Evolutionary conservation across 2,797 vertebrate genomes (phyloP).

Genomic region (Coilia nasus): DNA sequence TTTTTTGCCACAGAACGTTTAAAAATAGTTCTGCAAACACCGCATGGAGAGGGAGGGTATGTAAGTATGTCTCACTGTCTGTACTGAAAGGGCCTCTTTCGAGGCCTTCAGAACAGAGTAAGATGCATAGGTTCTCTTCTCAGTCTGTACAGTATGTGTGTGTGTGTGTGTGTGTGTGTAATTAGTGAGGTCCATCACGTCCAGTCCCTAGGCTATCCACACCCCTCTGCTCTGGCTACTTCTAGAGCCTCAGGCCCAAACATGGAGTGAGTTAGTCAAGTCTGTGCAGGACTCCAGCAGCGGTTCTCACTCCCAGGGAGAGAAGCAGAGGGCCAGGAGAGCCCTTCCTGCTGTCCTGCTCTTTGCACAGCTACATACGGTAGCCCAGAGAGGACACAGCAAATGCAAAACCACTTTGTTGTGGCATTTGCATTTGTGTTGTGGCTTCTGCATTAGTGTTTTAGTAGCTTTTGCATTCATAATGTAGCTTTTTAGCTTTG

Average conservation of each 20-base stretch:
- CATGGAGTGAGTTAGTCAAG: conserved; percentile 1
- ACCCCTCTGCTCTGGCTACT: background rate
- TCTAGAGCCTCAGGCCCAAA: background rate
- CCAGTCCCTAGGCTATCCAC: background rate
- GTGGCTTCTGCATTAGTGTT: no score
- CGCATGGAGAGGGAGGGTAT: background rate
- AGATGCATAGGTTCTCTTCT: background rate
- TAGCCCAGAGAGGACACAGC: no score
- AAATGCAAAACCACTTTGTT: no score
- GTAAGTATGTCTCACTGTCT: background rate
- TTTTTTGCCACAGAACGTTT: background rate
- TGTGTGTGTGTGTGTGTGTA: background rate
- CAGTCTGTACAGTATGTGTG: background rate
- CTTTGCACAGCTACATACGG: background rate
- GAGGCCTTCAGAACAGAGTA: background rate
- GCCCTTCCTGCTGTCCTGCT: background rate
- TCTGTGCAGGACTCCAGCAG: background rate
- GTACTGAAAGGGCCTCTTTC: background rate
- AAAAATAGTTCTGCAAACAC: conserved; percentile 8
- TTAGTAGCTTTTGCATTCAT: no score
- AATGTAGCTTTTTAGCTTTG: no score
- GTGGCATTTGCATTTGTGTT: no score
- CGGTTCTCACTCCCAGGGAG: background rate
- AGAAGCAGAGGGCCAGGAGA: background rate
- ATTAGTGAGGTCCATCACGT: background rate